Conservation (phyloP, 2,797 vertebrate species). For the Sitta carolinensis region DNA sequence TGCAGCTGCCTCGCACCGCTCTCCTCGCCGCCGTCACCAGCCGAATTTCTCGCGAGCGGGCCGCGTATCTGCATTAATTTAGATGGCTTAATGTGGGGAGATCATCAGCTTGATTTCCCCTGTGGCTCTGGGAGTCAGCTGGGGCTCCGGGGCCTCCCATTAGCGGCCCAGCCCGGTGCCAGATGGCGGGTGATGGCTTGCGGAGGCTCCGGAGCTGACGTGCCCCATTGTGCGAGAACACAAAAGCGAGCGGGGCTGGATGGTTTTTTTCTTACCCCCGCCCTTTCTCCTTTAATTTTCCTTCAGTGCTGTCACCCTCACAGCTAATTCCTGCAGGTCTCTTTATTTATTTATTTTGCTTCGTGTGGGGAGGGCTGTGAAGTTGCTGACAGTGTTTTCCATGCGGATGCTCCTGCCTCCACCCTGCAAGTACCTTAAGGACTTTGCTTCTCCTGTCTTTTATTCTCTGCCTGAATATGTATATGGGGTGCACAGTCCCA, state of each 20-base stretch:
- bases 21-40: neutral
- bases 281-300: constrained; percentile 15
- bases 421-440: rapidly evolving
- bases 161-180: constrained; percentile 60
- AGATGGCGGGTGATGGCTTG: constrained; percentile 73
- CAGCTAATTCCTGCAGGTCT: constrained; percentile 28
- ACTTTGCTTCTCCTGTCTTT: neutral
- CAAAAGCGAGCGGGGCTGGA: constrained; percentile 38
- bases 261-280: neutral
- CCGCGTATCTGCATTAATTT: constrained; percentile 77
- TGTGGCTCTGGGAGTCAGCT: constrained; percentile 78
- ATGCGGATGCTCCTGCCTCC: neutral
- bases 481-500: rapidly evolving
- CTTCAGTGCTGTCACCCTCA: neutral
- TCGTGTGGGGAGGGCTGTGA: neutral
- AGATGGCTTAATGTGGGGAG: constrained; percentile 64
- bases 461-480: neutral
- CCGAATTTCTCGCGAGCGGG: neutral
- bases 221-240: constrained; percentile 43
- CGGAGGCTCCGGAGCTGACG: constrained; percentile 58
- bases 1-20: neutral
- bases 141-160: constrained; percentile 66
- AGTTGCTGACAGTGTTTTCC: neutral
- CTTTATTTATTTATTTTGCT: neutral
- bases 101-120: constrained; percentile 78